Base-by-base conservation (phyloP, 1,140 invertebrate genomes). In the Apis cerana region DNA sequence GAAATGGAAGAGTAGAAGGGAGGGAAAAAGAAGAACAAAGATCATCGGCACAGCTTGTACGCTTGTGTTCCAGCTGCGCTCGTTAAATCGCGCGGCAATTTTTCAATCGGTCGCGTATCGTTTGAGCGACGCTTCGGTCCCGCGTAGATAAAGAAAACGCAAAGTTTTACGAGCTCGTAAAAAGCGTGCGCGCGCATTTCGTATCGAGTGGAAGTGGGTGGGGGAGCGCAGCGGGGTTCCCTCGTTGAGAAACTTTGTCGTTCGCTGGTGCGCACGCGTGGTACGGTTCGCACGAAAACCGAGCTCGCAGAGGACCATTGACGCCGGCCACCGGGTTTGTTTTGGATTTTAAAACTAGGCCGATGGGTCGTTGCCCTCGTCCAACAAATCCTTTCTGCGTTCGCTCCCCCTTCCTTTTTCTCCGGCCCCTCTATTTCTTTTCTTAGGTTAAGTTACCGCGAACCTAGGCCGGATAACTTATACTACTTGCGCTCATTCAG, bases 331-430 rank as follows among this genome's bases (percentile, higher is more conserved):
- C 79, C 85, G 7, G 85, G 87, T 91, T 92, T 93, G 91, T 92
- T 93, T 93, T 93, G 91, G 87, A 91, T 92, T 91, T 91, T 83
- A 90, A 92, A 93, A 91, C 90, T 93, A 91, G 92, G 92, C 88
- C 92, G 90, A 85, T 85, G 81, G 92, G 89, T 92, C 92, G 85
- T 90, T 85, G 91, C 76, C 87, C 79, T 48, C 33, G 33, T 43
- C 68, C 27, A 33, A 52, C 59, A 33, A 33, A 54, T 50, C 74
- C 74, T 52, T 75, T 62, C 59, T 62, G 71, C 43, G 15, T 64
- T 54, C 62, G 48, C 50, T 33, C 50, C 54, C 62, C 23, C 50
- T 33, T 33, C 54, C 50, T 21, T 64, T 67, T 79, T 77, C 58
- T 75, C 77, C 33, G 56, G 71, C 15, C 71, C 71, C 56, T 23